A percentile compares a stretch with the other conserved stretches of the same genome.
Conservation (phyloP, 2,888 invertebrate species). For the Rhogogaster chlorosoma region DNA sequence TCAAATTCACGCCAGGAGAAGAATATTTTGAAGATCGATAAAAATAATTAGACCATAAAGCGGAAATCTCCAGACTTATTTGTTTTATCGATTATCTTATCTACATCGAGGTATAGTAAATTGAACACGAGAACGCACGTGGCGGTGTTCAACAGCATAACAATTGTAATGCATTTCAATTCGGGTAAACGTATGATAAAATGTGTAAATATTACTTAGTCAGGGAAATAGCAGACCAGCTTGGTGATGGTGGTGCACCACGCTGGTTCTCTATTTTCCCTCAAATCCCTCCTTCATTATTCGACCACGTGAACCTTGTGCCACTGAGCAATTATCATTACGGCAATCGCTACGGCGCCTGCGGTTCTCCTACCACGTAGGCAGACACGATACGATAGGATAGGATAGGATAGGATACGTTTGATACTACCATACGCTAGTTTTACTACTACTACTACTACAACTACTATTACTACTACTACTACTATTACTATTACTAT, state of each 20-base stretch:
- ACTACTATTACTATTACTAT: not conserved
- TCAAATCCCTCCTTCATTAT: not conserved
- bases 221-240: not conserved
- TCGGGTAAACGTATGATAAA: slow-evolving; percentile 42
- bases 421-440: not conserved
- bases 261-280: not conserved
- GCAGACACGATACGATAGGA: not conserved
- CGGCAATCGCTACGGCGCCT: slow-evolving; percentile 27
- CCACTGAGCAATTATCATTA: slow-evolving; percentile 34
- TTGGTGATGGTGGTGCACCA: not conserved
- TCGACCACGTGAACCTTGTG: slow-evolving; percentile 36
- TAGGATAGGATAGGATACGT: not conserved
- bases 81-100: too few relatives aligned
- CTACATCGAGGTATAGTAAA: not conserved
- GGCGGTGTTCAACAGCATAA: not conserved
- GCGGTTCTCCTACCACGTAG: not conserved
- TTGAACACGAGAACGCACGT: not conserved
- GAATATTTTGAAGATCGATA: too few relatives aligned
- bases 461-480: not conserved
- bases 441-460: not conserved
- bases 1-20: too few relatives aligned
- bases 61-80: too few relatives aligned
- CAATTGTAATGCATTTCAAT: slow-evolving; percentile 41
- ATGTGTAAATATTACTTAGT: slow-evolving; percentile 30
- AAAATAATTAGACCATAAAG: too few relatives aligned